Base-by-base conservation (phyloP, 2,888 invertebrate genomes). In the Clitarchus hookeri region DNA sequence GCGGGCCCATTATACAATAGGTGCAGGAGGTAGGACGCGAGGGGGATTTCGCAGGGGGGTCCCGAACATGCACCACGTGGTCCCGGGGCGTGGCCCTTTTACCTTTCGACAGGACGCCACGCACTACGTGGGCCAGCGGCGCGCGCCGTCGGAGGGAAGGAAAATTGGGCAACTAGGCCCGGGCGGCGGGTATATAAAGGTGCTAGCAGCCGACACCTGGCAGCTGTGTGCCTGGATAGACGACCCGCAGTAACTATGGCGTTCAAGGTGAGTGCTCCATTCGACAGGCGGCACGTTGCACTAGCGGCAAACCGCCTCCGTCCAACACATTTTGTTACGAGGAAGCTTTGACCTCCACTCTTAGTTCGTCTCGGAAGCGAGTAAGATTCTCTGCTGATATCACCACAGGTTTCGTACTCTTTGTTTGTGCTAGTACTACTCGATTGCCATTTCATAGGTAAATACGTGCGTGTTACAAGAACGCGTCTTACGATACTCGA, bases 221-320 rank as follows among this genome's bases (percentile, higher is more conserved):
- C 65, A 65, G 65, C 65, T 65, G 23, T 65, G 65, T 65, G 2
- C 65, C 65, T 65, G 65, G 65, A 65, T 65, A 65, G 65, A n/a
- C 65, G 23, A 44, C 48, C n/a, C 23, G n/a, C 85, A 23, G 79
- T 23, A n/a, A 53, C 85, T 25, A 79, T 85, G 36, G 85, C 80
- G 44, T 27, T 44, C 80, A 85, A 78, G 85, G 44, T 85, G 85
- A 83, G 83, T 44, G 83, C 11, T 36, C 27, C 25, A 19, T 16
- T 16, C 16, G 65, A n/a, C 13, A 8, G 48, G 48, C 48, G n/a
- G n/a, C 4, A 36, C 36, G 36, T 4, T 36, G 36, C 36, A 36
- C 36, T 36, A 36, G 36, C 2, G 36, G 36, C 2, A 1, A 36
- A 4, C 36, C 36, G 36, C 36, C 36, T 36, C 36, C 36, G 36